A percentile compares a stretch with the other conserved stretches of the same genome.
phyloP scores from a whole-genome alignment of 2,888 invertebrate genomes.

The Drosophila quinaria region DNA sequence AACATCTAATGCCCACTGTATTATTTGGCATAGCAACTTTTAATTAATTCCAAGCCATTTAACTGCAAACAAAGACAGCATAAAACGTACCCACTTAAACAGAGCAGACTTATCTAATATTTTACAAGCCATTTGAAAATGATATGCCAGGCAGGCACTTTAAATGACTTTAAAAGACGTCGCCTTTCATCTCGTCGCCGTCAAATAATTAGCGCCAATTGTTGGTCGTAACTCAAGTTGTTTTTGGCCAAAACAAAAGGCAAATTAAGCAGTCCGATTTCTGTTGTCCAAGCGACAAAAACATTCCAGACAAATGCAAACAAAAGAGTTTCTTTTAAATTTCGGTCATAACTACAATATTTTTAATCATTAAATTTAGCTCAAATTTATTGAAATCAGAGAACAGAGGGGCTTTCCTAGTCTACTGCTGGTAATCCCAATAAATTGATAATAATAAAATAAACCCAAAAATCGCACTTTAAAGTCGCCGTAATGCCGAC shows the following conservation, averaged over 20 bases:
- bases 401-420: too few relatives aligned
- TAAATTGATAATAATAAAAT: too few relatives aligned
- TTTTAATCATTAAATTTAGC: too few relatives aligned
- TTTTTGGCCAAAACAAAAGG: slow-evolving; percentile 44
- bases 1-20: slow-evolving; percentile 41
- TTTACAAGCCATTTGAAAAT: slow-evolving; percentile 66
- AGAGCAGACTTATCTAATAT: slow-evolving; percentile 63
- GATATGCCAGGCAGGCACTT: slow-evolving; percentile 29
- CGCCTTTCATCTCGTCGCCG: slow-evolving; percentile 10
- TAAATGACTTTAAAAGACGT: slow-evolving; percentile 40
- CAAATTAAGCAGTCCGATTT: slow-evolving; percentile 57
- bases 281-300: slow-evolving; percentile 27
- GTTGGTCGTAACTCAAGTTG: slow-evolving; percentile 51
- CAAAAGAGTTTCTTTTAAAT: not conserved
- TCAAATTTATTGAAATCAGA: too few relatives aligned
- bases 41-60: slow-evolving; percentile 81
- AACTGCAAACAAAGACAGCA: slow-evolving; percentile 63
- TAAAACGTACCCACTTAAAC: slow-evolving; percentile 44
- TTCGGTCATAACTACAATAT: too few relatives aligned
- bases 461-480: too few relatives aligned
- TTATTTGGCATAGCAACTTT: slow-evolving; percentile 58
- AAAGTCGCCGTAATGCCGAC: too few relatives aligned
- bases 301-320: slow-evolving; percentile 1
- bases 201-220: slow-evolving; percentile 63
- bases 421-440: too few relatives aligned